Base-by-base conservation (phyloP, 1,140 invertebrate species). In the Thalassaphorura encarpata region DNA sequence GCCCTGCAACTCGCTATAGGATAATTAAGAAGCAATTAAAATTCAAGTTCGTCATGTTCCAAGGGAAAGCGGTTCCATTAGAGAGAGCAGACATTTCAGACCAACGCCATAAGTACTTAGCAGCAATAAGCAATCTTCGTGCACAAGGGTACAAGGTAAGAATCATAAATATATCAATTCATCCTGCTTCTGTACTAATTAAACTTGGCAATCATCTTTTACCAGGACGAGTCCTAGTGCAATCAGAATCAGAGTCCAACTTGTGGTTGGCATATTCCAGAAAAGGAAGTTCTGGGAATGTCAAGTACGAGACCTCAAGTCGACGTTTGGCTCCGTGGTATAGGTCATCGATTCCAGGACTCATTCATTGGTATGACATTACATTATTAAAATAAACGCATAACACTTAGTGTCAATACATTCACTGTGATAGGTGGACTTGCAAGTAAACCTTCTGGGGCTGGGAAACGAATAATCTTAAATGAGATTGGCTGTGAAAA, bases 1-100 rank as follows among this genome's bases (percentile, higher is more conserved):
- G 11, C 2, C 6, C 19, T n/a, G 6, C 50, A 23, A 52, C 33
- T 3, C 36, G 39, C 4, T 16, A 21, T 3, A 39, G 19, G 16
- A 29, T 52, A 40, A 52, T 41, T 31, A 39, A 52, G 24, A 3
- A 13, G 2, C 33, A 40, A 18, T 23, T 52, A 24, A 52, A 52
- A 24, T 40, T 52, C 23, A 52, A 52, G 39, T 52, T 6, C 6
- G 36, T 4, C 2, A 39, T 40, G 19, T 24, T 42, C 19, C 15
- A 52, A 23, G 50, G 50, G 26, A 52, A 52, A 23, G 21, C 33
- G 4, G 50, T 52, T 8, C 16, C 50, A 41, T 5, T 52, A 15
- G 50, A 52, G 11, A 26, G 47, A 4, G 19, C 26, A 16, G 47
- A 49, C 19, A 49, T 49, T 21, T 26, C 29, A 11, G 47, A 26